Conservation (phyloP, 92 coral and sea anemone genomes). For the Diadumene lineata region DNA sequence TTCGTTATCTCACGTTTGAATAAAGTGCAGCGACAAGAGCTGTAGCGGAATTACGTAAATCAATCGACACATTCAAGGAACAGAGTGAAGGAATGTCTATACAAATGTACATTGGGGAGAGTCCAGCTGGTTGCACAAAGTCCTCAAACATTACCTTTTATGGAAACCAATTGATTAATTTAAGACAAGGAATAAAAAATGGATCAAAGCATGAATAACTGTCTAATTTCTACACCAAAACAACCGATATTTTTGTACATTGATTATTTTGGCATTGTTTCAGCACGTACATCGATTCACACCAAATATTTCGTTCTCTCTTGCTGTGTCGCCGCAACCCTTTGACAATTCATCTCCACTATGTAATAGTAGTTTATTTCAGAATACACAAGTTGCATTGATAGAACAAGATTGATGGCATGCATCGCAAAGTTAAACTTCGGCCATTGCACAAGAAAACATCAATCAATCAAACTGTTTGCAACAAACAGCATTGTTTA, state of each 20-base stretch:
- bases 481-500: neutral
- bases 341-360: neutral
- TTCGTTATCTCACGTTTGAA: slow-evolving; percentile 6
- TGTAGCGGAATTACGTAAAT: slow-evolving; percentile 2
- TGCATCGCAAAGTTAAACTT: neutral
- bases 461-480: neutral
- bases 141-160: slow-evolving; percentile 6
- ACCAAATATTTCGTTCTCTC: neutral
- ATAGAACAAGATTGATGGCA: neutral
- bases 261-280: neutral
- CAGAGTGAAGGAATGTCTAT: slow-evolving; percentile 26
- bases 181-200: neutral
- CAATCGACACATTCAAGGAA: neutral
- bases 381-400: neutral
- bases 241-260: neutral
- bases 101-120: slow-evolving; percentile 23
- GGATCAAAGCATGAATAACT: neutral
- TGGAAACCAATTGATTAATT: neutral
- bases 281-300: neutral
- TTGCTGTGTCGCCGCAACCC: neutral
- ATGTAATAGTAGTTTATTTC: neutral
- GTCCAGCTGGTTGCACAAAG: slow-evolving; percentile 4
- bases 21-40: neutral
- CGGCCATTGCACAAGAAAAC: neutral
- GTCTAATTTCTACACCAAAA: neutral